A percentile compares a stretch with the other conserved stretches of the same genome.
phyloP scores from a whole-genome alignment of 1,140 invertebrate species.

The Hycleus phaleratus region DNA sequence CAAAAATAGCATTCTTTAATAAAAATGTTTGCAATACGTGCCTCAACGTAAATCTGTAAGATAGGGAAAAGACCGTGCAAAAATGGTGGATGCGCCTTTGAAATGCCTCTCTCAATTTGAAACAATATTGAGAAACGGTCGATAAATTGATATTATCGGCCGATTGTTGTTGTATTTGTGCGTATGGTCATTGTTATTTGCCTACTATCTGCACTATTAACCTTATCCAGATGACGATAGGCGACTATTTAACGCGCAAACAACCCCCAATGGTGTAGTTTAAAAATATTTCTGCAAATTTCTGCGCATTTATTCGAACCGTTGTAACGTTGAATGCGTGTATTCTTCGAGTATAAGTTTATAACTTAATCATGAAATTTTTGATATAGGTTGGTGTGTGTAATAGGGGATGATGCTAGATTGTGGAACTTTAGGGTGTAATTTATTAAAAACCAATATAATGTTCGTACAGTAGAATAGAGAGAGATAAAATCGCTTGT shows the following conservation, averaged over 20 bases:
- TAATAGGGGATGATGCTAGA: too few species aligned
- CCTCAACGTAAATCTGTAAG: too few species aligned
- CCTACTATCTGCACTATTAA: conserved; percentile 1
- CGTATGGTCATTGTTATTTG: conserved; percentile 8
- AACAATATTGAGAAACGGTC: conserved; percentile 9
- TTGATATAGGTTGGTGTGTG: too few species aligned
- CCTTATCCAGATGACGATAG: conserved; percentile 3
- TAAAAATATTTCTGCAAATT: conserved; percentile 1
- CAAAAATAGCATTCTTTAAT: too few species aligned
- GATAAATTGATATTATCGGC: conserved; percentile 16
- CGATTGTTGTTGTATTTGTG: conserved; percentile 10
- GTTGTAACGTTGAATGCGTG: neutral
- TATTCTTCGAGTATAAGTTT: too few species aligned
- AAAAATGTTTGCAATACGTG: too few species aligned
- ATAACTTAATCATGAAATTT: too few species aligned
- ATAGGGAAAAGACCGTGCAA: too few species aligned
- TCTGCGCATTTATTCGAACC: neutral
- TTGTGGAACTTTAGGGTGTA: neutral
- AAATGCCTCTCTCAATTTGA: too few species aligned
- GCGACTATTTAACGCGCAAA: conserved; percentile 6
- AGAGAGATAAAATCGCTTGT: neutral
- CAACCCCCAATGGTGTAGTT: conserved; percentile 6
- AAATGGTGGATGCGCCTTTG: too few species aligned
- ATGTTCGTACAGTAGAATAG: too few species aligned
- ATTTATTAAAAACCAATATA: conserved; percentile 3